A percentile compares a stretch with the other conserved stretches of the same genome.
These are phyloP conservation scores for Heliconius eleuchia DNA, from an alignment of 1,140 invertebrate genomes.

Conservation along the genomic window DNA sequence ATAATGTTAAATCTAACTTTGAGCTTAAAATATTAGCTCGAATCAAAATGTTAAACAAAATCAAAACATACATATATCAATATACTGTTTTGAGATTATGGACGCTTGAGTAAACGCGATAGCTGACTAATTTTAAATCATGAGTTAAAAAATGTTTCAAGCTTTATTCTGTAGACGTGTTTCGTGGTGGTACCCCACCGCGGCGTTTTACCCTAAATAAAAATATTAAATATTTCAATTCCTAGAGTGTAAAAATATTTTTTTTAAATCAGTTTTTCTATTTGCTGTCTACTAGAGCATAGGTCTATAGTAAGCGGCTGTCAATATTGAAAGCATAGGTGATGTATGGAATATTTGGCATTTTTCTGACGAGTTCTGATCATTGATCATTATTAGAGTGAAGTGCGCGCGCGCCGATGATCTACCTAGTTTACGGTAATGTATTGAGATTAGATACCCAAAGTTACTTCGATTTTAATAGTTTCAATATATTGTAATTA, in stretches of 20 bases:
- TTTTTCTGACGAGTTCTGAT: slow-evolving; percentile 59
- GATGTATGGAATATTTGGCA: slow-evolving; percentile 78
- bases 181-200: no score
- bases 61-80: background rate
- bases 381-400: slow-evolving; percentile 76
- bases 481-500: no score
- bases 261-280: no score
- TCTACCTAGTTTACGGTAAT: background rate
- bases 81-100: no score
- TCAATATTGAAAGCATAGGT: slow-evolving; percentile 70
- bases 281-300: background rate
- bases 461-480: background rate
- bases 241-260: no score
- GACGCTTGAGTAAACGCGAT: no score
- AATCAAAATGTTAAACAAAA: background rate
- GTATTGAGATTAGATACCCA: slow-evolving; percentile 11
- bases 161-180: no score
- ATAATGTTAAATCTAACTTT: slow-evolving; percentile 11
- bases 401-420: slow-evolving; percentile 43
- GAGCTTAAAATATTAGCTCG: background rate
- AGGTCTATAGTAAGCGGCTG: slow-evolving; percentile 54
- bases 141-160: no score
- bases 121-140: background rate
- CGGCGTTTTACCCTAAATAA: no score
- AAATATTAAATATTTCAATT: no score